Evolutionary conservation across 2,113 vertebrate genomes (phyloP).

Genomic region (Nothobranchius furzeri): DNA sequence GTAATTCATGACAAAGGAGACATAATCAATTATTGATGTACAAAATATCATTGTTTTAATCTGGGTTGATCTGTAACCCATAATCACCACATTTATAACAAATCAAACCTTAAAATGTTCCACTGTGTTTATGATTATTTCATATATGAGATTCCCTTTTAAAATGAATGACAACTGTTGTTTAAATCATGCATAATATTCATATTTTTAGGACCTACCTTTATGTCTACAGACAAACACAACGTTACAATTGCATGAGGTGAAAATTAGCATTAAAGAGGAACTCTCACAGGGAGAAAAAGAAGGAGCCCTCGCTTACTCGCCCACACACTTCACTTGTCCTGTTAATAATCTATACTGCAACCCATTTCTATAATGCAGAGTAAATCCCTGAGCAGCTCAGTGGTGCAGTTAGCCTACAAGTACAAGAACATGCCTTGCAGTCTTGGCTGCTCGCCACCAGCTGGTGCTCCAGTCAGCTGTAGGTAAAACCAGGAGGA

Average conservation of each 20-base stretch:
- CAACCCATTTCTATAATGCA: conserved; percentile 62
- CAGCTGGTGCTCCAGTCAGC: conserved; percentile 73
- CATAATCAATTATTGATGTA: no score
- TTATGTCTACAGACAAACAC: background rate
- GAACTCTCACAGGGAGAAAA: conserved; percentile 13
- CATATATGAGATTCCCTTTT: no score
- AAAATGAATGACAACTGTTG: no score
- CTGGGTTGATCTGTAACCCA: no score
- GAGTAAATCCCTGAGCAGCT: conserved; percentile 57
- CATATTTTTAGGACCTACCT: no score
- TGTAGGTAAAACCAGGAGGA: conserved; percentile 64
- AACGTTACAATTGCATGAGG: background rate
- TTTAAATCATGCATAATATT: no score
- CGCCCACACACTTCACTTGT: conserved; percentile 65
- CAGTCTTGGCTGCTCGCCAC: conserved; percentile 74
- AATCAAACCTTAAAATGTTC: no score
- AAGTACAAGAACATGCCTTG: conserved; percentile 66
- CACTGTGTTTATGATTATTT: no score
- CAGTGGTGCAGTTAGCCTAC: conserved; percentile 63
- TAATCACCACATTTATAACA: no score
- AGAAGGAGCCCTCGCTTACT: conserved; percentile 12
- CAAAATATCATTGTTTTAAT: no score
- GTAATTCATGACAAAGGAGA: no score
- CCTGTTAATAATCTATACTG: conserved; percentile 67
- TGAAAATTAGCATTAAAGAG: conserved; percentile 6